Conservation (phyloP, 2,888 invertebrate genomes). For the Andrena minutula region DNA sequence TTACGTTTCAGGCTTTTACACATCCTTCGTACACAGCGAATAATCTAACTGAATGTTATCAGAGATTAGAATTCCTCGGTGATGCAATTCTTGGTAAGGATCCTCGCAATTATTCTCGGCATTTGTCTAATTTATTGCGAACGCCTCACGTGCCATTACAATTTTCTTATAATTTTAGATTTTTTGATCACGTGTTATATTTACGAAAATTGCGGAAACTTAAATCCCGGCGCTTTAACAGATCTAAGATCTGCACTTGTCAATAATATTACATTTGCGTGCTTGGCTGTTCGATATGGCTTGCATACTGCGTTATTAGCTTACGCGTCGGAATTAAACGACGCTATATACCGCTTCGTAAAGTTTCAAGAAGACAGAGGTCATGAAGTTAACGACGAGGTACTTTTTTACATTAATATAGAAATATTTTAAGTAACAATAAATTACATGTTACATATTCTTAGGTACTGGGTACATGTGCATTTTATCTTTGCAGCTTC, state of each 20-base stretch:
- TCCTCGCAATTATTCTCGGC: background rate
- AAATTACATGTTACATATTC: conserved; percentile 21
- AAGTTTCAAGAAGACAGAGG: conserved; percentile 88
- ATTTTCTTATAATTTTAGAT: conserved; percentile 86
- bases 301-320: conserved; percentile 91
- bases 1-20: conserved; percentile 91
- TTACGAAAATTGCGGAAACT: conserved; percentile 89
- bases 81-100: conserved; percentile 66
- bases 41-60: conserved; percentile 94
- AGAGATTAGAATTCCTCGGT: conserved; percentile 82
- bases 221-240: conserved; percentile 95
- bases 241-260: conserved; percentile 98
- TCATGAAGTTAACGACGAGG: conserved; percentile 89
- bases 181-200: conserved; percentile 95
- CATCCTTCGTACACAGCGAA: conserved; percentile 96
- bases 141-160: background rate
- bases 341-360: conserved; percentile 88
- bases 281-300: conserved; percentile 93
- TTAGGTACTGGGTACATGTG: conserved; percentile 8
- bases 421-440: conserved; percentile 21
- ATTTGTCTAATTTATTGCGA: conserved; percentile 1
- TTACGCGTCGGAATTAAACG: conserved; percentile 86
- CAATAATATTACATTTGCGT: conserved; percentile 98
- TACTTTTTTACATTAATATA: conserved; percentile 71
- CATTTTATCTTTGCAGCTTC: conserved; percentile 75